Evolutionary conservation across 1,140 invertebrate species (phyloP), one percentile per base, ranked within the genome.

Genomic region (Cephus cinctus): DNA sequence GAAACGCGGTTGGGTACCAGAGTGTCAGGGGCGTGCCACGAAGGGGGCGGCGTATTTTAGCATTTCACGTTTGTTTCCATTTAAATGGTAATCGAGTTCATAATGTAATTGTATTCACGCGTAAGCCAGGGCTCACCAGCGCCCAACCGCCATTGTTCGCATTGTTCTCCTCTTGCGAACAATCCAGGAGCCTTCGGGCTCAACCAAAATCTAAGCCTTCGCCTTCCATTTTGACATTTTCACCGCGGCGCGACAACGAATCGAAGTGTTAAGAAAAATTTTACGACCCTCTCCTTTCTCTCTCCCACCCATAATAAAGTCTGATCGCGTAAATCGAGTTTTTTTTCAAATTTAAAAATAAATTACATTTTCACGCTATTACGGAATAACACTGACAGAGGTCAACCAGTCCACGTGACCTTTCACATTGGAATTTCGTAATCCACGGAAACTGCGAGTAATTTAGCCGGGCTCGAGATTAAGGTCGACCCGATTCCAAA

Each of bases 81-180:
- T 77, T 75, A 77, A 77, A 77, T 77, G 74, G 74, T 77, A 75
- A 77, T 77, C 71, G 72, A 73, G 72, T 73, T 74, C 69, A 75
- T 73, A 75, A 74, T 75, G 73, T 76, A 75, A 76, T 75, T 75
- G 74, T 77, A 74, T 75, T 75, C 72, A 69, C 63, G 61, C 62
- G 62, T 76, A 73, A 75, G 71, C 71, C 63, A 45, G 62, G 69
- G 63, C 71, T 67, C 69, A 65, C 62, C 61, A 54, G 53, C 63
- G 51, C 61, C 58, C 63, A 56, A 57, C 62, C 56, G 62, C 67
- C 61, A 72, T 73, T 73, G 71, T 73, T 71, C 65, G 67, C 71
- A 72, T 73, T 73, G 71, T 73, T 71, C 62, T 64, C 53, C 19
- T 52, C 47, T 41, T 52, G 58, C 59, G 62, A 68, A 68, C 68